A percentile compares a stretch with the other conserved stretches of the same genome.
phyloP scores from a whole-genome alignment of 2,888 invertebrate species.

The Nomada fucata region DNA sequence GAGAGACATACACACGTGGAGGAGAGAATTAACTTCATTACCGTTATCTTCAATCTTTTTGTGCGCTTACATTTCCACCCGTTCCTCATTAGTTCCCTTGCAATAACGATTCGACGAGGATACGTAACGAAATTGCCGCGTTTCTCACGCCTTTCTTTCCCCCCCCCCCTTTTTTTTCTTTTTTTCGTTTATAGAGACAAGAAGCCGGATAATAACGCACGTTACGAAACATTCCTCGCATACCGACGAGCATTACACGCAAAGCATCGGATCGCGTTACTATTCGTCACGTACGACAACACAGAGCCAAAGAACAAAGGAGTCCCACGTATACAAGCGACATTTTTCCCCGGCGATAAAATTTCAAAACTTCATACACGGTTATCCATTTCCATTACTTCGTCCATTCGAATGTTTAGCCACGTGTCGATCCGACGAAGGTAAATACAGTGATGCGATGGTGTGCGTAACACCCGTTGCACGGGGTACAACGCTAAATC shows the following conservation, averaged over 20 bases:
- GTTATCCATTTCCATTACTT: neutral
- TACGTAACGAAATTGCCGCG: conserved; percentile 24
- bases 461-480: neutral
- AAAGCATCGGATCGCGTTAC: conserved; percentile 28
- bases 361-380: conserved; percentile 59
- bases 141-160: conserved; percentile 1
- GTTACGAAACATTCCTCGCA: conserved; percentile 40
- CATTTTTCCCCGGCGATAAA: conserved; percentile 38
- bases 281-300: neutral
- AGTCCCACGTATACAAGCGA: conserved; percentile 1
- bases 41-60: neutral
- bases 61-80: neutral
- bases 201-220: conserved; percentile 27
- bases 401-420: neutral
- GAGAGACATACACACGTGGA: conserved; percentile 39
- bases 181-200: conserved; percentile 22
- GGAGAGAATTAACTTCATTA: conserved; percentile 14
- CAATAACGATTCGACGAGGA: conserved; percentile 30
- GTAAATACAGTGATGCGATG: neutral
- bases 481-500: conserved; percentile 39
- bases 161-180: neutral
- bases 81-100: neutral
- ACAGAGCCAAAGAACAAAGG: conserved; percentile 19
- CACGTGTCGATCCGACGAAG: conserved; percentile 28
- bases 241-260: conserved; percentile 39